Percentiles rank a stretch among this genome's conserved stretches.
phyloP scores from a whole-genome alignment of 2,797 vertebrate genomes.

The Poecile montanus region DNA sequence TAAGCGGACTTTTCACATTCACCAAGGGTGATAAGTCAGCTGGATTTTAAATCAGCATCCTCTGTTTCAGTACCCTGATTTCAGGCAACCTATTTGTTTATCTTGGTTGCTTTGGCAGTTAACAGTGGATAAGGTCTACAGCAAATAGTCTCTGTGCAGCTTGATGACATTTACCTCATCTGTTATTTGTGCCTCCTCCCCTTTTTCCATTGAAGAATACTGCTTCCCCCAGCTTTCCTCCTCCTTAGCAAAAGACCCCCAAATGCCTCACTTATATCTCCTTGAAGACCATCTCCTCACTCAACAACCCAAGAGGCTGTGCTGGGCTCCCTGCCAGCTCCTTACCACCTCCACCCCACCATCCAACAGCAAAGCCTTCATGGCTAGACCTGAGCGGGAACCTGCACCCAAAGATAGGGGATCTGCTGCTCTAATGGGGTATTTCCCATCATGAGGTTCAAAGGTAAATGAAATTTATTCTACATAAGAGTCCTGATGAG shows the following conservation, averaged over 20 bases:
- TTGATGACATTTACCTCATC: not conserved
- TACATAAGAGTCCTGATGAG: not conserved
- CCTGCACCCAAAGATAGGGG: not conserved
- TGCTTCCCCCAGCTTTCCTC: not conserved
- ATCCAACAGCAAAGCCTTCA: not conserved
- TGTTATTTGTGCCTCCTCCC: not conserved
- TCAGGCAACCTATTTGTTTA: not conserved
- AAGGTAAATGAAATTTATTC: not conserved
- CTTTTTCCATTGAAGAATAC: not conserved
- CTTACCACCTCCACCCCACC: not conserved
- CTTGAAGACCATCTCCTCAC: not conserved
- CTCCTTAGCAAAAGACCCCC: not conserved
- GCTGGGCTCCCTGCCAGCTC: not conserved
- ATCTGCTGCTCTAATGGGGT: not conserved
- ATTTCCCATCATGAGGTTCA: not conserved
- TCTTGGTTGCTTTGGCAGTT: not conserved
- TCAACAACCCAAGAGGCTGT: not conserved
- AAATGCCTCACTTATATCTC: not conserved
- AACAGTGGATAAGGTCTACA: not conserved
- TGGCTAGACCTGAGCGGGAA: not conserved
- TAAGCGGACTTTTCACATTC: not conserved
- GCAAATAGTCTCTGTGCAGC: not conserved
- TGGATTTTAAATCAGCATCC: not conserved
- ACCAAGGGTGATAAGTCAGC: not conserved
- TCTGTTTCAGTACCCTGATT: not conserved